Evolutionary conservation across 2,888 invertebrate genomes (phyloP).

Genomic region (Agonopterix arenella): DNA sequence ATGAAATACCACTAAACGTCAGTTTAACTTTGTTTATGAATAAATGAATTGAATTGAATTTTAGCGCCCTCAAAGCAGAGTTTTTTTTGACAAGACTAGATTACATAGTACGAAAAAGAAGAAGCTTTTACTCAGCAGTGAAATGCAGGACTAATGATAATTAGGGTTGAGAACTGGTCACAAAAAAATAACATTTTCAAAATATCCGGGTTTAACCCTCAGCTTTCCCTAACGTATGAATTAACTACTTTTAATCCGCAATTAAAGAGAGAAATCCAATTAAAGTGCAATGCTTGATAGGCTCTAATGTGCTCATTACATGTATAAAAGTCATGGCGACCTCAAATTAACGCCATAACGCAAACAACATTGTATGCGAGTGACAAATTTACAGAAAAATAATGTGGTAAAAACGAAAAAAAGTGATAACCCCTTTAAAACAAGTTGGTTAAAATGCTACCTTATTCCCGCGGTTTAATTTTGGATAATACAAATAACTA

Average conservation of each 20-base stretch:
- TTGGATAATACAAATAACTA: slow-evolving; percentile 48
- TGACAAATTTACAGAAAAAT: neutral
- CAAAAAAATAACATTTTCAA: no score
- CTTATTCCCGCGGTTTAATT: slow-evolving; percentile 45
- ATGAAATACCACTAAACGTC: no score
- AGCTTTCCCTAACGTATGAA: slow-evolving; percentile 2
- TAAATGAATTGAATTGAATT: no score
- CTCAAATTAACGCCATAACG: neutral
- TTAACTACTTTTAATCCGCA: slow-evolving; percentile 3
- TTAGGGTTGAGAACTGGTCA: no score
- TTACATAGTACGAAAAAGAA: no score
- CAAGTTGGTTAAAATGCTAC: slow-evolving; percentile 42
- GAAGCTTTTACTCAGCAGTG: no score
- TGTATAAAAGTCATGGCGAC: slow-evolving; percentile 40
- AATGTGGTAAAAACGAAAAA: neutral
- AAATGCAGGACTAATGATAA: no score
- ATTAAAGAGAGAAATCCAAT: slow-evolving; percentile 10
- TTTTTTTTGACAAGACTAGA: no score
- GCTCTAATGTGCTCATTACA: slow-evolving; percentile 37
- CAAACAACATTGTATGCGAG: neutral
- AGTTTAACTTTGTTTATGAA: no score
- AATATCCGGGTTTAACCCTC: neutral
- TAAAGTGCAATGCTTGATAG: slow-evolving; percentile 45
- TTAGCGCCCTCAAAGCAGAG: no score
- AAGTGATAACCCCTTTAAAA: neutral